Conservation (phyloP, 2,888 invertebrate species). For the Hydropsyche betteni region DNA sequence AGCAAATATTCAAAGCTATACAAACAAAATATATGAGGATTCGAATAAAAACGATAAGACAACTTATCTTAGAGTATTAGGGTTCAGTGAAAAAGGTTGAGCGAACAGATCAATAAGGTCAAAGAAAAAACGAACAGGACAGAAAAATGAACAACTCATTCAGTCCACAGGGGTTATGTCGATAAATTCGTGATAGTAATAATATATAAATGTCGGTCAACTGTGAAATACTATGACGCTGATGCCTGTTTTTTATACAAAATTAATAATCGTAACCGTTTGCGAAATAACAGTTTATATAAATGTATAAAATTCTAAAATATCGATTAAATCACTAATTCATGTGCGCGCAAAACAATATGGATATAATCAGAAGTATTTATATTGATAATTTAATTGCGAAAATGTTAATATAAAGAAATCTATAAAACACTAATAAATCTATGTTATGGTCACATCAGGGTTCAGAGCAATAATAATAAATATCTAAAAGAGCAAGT, state of each 20-base stretch:
- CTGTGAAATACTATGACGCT: conserved; percentile 16
- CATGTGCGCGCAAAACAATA: too few species aligned
- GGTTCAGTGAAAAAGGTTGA: conserved; percentile 22
- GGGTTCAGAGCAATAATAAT: too few species aligned
- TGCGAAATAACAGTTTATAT: too few species aligned
- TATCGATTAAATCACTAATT: too few species aligned
- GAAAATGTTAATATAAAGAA: too few species aligned
- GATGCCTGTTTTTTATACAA: too few species aligned
- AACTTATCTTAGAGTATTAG: not conserved
- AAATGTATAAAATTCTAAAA: too few species aligned
- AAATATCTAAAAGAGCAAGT: not conserved
- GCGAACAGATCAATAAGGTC: conserved; percentile 23
- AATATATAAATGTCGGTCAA: conserved; percentile 14
- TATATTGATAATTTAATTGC: too few species aligned
- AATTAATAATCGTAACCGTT: too few species aligned
- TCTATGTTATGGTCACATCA: too few species aligned
- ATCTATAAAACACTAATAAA: too few species aligned
- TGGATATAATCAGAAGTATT: too few species aligned
- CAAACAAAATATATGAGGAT: not conserved
- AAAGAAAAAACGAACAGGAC: not conserved
- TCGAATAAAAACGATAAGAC: not conserved
- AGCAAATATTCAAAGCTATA: conserved; percentile 12
- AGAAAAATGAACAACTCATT: conserved; percentile 29
- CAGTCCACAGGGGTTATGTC: conserved; percentile 21
- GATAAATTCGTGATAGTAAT: conserved; percentile 16